These are phyloP conservation scores for Lasiommata megera DNA, from an alignment of 2,888 invertebrate genomes.

Conservation along the genomic window DNA sequence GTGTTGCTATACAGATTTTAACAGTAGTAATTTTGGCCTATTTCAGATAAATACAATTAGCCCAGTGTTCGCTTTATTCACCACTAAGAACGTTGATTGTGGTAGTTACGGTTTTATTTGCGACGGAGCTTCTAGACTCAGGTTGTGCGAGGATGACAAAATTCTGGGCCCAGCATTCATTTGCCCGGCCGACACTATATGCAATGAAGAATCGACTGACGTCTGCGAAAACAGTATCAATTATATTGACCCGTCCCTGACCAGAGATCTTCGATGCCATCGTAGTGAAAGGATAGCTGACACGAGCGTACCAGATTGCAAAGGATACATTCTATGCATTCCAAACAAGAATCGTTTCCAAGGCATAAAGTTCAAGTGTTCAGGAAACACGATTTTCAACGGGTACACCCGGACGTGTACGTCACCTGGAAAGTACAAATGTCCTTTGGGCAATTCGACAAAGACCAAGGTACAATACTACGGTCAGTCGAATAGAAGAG, in stretches of 20 bases:
- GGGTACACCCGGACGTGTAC: conserved; percentile 66
- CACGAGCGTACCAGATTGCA: conserved; percentile 65
- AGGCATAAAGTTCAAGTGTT: conserved; percentile 71
- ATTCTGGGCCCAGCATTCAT: conserved; percentile 60
- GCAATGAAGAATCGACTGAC: conserved; percentile 69
- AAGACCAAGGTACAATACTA: conserved; percentile 44
- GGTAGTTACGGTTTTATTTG: conserved; percentile 69
- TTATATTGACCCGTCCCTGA: conserved; percentile 59
- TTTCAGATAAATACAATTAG: conserved; percentile 6
- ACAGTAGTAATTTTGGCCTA: not conserved
- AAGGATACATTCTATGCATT: conserved; percentile 73
- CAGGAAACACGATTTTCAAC: conserved; percentile 68
- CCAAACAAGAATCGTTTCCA: conserved; percentile 68
- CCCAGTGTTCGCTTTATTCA: conserved; percentile 38
- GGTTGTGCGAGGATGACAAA: conserved; percentile 61
- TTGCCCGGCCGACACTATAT: conserved; percentile 64
- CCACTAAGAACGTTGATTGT: conserved; percentile 48
- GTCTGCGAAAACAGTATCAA: conserved; percentile 63
- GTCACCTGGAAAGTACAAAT: conserved; percentile 61
- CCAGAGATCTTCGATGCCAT: conserved; percentile 54
- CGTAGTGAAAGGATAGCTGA: conserved; percentile 69
- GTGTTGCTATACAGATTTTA: not conserved
- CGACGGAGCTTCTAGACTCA: conserved; percentile 54
- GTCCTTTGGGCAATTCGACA: conserved; percentile 52
- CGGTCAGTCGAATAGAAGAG: conserved; percentile 43